Conservation (phyloP, 2,113 vertebrate species). For the Etheostoma cragini region DNA sequence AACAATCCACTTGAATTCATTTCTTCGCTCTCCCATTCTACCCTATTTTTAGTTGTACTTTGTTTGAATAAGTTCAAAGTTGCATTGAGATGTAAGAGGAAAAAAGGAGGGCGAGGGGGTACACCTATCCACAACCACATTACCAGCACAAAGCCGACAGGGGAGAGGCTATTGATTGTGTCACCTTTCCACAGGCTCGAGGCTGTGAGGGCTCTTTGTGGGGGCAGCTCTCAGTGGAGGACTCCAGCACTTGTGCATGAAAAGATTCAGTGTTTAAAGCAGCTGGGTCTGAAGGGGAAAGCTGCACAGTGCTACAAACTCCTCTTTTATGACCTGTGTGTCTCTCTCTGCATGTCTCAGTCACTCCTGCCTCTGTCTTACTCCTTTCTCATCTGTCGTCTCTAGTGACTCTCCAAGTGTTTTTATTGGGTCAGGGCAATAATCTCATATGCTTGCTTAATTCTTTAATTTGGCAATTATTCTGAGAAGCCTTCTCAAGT, state of each 20-base stretch:
- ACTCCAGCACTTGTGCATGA: conserved; percentile 71
- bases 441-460: conserved; percentile 4
- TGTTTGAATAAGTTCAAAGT: conserved; percentile 52
- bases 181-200: conserved; percentile 71
- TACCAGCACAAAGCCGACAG: conserved; percentile 42
- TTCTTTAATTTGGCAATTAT: conserved; percentile 19
- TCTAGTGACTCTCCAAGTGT: background rate
- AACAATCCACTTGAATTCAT: conserved; percentile 40
- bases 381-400: conserved; percentile 12
- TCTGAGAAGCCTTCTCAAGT: background rate
- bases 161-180: conserved; percentile 74
- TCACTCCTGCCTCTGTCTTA: conserved; percentile 17
- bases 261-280: conserved; percentile 69
- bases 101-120: background rate
- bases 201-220: conserved; percentile 76
- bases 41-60: conserved; percentile 38
- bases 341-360: conserved; percentile 13
- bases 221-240: conserved; percentile 64
- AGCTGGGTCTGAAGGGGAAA: conserved; percentile 64
- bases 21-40: conserved; percentile 27
- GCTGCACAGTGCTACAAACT: conserved; percentile 46
- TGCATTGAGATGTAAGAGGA: conserved; percentile 31
- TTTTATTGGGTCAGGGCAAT: background rate
- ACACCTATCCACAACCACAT: conserved; percentile 52
- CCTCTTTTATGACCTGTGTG: conserved; percentile 60